Evolutionary conservation across 2,888 invertebrate genomes (phyloP).

Genomic region (Xylocampa areola): DNA sequence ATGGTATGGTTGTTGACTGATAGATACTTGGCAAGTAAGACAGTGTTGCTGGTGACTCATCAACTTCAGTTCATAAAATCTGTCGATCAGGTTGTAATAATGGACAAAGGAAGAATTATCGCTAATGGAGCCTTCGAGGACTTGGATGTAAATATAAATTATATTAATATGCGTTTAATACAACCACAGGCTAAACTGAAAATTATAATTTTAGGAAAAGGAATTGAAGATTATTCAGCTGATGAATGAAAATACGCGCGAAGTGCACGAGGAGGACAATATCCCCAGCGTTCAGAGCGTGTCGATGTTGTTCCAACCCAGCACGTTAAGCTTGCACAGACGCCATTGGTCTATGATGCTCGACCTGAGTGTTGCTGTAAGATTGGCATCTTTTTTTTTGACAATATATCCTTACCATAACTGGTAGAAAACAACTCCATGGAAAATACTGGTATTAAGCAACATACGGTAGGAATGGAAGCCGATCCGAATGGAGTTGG

Average conservation of each 20-base stretch:
- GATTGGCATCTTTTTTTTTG: slow-evolving; percentile 18
- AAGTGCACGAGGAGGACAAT: slow-evolving; percentile 75
- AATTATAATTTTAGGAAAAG: slow-evolving; percentile 65
- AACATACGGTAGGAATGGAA: no score
- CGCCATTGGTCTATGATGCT: slow-evolving; percentile 74
- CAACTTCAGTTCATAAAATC: slow-evolving; percentile 94
- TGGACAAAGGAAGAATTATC: slow-evolving; percentile 80
- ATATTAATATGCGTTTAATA: neutral
- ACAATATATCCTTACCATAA: neutral
- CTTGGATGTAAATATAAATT: slow-evolving; percentile 71
- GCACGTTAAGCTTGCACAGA: slow-evolving; percentile 73
- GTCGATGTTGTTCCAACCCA: slow-evolving; percentile 63
- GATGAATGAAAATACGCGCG: slow-evolving; percentile 78
- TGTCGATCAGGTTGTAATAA: slow-evolving; percentile 90
- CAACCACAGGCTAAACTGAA: neutral
- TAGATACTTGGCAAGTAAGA: slow-evolving; percentile 91
- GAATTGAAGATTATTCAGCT: slow-evolving; percentile 78
- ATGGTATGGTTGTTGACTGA: neutral
- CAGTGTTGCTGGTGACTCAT: slow-evolving; percentile 94
- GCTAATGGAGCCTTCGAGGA: slow-evolving; percentile 79
- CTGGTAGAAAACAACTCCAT: no score
- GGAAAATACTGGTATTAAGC: no score
- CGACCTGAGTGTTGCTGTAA: slow-evolving; percentile 73
- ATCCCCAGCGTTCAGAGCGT: slow-evolving; percentile 57
- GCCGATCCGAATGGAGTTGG: no score